Base-by-base conservation (phyloP, 2,888 invertebrate species). In the Tridacna crocea region DNA sequence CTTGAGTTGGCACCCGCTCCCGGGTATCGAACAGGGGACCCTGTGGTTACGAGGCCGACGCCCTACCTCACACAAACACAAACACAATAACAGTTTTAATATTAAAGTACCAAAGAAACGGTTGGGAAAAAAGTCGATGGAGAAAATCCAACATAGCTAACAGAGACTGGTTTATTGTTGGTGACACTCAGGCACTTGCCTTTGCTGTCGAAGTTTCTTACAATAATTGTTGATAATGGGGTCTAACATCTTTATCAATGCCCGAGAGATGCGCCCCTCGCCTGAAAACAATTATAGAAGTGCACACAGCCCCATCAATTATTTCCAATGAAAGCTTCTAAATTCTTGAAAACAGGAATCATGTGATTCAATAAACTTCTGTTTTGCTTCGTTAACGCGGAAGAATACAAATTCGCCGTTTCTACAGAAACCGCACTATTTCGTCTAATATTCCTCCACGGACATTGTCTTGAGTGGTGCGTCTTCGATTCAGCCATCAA, bases 321-420 rank as follows among this genome's bases (percentile, higher is more conserved):
- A 84, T 79, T 77, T 76, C 72, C 61, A 68, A 78, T 77, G 79
- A 84, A 81, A 74, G 79, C 76, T 48, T 72, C 61, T 78, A 84
- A 84, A 76, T 72, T 81, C 79, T 81, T 79, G 79, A 84, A 81
- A 80, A 84, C 80, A 79, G 72, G 70, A 76, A 85, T 85, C 82
- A 83, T 77, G 79, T 85, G 85, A 85, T 81, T 85, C 85, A 85
- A 83, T 85, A 80, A 79, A 73, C 75, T 79, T 70, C 63, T 48
- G 72, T 61, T 74, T 74, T 75, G 85, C 85, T 81, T 85, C 83
- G 77, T 79, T 85, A 75, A 19, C 75, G 73, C 68, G 80, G 79
- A 79, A 81, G 78, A 85, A 85, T 85, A 78, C 74, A 63, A 75
- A 78, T 78, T 80, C 60, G 75, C 77, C 70, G 81, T 85, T 74